Conservation (phyloP, 1,140 invertebrate genomes). For the Babylonia areolata region DNA sequence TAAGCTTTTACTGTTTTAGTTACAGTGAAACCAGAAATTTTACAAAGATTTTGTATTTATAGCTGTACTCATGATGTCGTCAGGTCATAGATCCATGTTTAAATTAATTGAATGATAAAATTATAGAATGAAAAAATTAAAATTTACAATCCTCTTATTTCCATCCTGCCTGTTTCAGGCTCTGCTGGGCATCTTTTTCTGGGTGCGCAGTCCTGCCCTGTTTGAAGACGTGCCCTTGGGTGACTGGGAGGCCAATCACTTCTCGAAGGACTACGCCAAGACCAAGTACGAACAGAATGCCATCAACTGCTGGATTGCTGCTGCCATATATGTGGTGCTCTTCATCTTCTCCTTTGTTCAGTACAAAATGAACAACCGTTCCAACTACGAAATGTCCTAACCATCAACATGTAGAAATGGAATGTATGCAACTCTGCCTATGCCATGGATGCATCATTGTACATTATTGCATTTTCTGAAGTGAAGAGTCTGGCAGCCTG, state of each 20-base stretch:
- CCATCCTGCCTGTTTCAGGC: no score
- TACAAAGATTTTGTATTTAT: no score
- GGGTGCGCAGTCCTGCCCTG: constrained; percentile 87
- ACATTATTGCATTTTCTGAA: background rate
- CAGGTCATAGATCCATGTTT: no score
- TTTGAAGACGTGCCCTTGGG: constrained; percentile 85
- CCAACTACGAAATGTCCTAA: constrained; percentile 70
- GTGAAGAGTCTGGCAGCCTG: background rate
- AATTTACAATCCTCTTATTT: no score
- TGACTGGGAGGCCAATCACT: constrained; percentile 56
- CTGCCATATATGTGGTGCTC: constrained; percentile 90
- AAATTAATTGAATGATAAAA: background rate
- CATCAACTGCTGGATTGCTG: constrained; percentile 95
- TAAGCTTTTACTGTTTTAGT: no score
- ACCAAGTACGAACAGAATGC: constrained; percentile 78
- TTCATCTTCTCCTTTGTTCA: constrained; percentile 90
- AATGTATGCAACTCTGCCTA: background rate
- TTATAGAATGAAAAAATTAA: constrained; percentile 20
- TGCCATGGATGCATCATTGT: background rate
- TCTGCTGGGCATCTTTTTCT: constrained; percentile 93
- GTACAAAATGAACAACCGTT: constrained; percentile 91
- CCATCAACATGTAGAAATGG: background rate
- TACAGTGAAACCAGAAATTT: no score
- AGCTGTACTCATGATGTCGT: no score
- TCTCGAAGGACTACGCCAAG: constrained; percentile 59